Evolutionary conservation across 2,113 vertebrate genomes (phyloP), one percentile per base, ranked within the genome.

Genomic region (Oncorhynchus mykiss): DNA sequence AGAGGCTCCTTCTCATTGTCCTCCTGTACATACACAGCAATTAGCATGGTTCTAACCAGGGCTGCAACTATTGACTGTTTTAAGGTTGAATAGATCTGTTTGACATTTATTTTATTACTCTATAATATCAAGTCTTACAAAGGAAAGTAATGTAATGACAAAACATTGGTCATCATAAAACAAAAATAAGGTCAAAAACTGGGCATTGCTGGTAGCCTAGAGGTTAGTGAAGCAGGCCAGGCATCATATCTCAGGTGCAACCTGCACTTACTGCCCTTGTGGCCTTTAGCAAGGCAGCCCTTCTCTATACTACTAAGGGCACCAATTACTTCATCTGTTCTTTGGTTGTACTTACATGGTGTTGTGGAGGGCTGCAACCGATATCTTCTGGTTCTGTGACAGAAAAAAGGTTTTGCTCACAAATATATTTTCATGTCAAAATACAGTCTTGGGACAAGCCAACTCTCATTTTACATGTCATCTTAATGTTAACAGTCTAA

Each of bases 361-460:
- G 96, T 64, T 95, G 89, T 14, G 98, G 96, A 0, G 93, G 87
- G 2, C 16, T 83, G 80, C 98, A 99, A 88, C 96, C 94, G 0
- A 99, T 96, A 0, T 99, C 96, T 86, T 98, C 96, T 0, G 98
- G 98, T 81, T 95, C 98, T 99, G 88, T 49, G 66, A 83, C 71
- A 86, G 67, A 78, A 45, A 8, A 70, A n/a, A 67, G 13, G 12
- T 67, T 67, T 4, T 14, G 22, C 24, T 25, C 4, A 67, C 22
- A 24, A 29, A 67, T 67, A 4, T 7, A 22, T n/a, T 8, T n/a
- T 1, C 62, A 70, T 18, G 27, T 22, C n/a, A 27, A 65, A 67
- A 75, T 68, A 18, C 24, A 31, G 1, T 4, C 1, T 57, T 57
- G 54, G 20, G 13, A 20, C 4, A 57, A 20, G 54, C 54, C 4